Evolutionary conservation across 2,888 invertebrate genomes (phyloP).

Genomic region (Pterostichus niger): DNA sequence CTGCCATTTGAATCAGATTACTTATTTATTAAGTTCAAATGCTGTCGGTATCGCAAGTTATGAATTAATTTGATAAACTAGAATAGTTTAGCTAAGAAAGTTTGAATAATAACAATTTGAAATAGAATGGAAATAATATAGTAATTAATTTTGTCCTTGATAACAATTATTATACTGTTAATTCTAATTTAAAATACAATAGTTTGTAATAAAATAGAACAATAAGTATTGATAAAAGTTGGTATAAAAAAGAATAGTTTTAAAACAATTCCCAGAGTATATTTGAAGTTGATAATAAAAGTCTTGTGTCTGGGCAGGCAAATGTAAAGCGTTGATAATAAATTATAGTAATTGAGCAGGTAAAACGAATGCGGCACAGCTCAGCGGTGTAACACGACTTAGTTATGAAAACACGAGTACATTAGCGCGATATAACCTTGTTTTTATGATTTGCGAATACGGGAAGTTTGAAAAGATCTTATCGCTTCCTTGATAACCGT

Average conservation of each 20-base stretch:
- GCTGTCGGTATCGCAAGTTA: too few species aligned
- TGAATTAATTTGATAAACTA: too few species aligned
- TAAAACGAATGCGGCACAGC: slow-evolving; percentile 13
- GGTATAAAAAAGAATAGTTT: too few species aligned
- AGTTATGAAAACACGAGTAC: slow-evolving; percentile 51
- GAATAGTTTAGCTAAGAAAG: too few species aligned
- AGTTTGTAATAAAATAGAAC: too few species aligned
- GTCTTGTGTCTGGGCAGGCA: not conserved
- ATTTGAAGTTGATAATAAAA: not conserved
- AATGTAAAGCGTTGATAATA: slow-evolving; percentile 2
- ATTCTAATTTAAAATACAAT: too few species aligned
- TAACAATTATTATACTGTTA: too few species aligned
- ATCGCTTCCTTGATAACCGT: slow-evolving; percentile 41
- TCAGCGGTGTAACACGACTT: slow-evolving; percentile 22
- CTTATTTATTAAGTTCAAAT: too few species aligned
- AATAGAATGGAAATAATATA: not conserved
- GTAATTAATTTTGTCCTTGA: not conserved
- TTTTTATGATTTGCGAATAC: slow-evolving; percentile 52
- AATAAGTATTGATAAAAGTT: too few species aligned
- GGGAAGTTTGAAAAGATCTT: slow-evolving; percentile 45
- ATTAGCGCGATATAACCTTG: slow-evolving; percentile 48
- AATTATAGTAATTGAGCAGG: slow-evolving; percentile 8
- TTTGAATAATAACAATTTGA: too few species aligned
- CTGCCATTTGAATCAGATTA: too few species aligned
- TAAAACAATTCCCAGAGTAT: too few species aligned